Evolutionary conservation across 1,140 invertebrate species (phyloP).

Genomic region (Mya arenaria): DNA sequence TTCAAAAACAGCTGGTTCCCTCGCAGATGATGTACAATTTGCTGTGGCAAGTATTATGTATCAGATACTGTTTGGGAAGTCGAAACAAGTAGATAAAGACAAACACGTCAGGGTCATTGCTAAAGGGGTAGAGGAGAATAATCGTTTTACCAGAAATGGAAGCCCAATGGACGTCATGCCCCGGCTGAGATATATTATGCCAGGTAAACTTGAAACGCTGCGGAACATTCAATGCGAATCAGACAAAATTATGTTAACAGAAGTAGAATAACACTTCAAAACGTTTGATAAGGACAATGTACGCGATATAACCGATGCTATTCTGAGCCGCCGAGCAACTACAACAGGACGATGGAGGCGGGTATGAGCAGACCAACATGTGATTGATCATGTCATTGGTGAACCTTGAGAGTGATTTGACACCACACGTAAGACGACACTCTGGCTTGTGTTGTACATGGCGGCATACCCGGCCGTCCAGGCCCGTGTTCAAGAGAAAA

Average conservation of each 20-base stretch:
- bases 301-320: too few relatives aligned
- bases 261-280: background rate
- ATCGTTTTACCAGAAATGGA: slow-evolving; percentile 37
- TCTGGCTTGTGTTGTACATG: too few relatives aligned
- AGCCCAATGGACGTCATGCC: slow-evolving; percentile 57
- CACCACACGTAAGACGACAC: too few relatives aligned
- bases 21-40: background rate
- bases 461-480: too few relatives aligned
- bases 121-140: background rate
- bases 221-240: background rate
- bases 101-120: background rate
- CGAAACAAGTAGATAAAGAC: background rate
- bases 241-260: background rate
- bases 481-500: too few relatives aligned
- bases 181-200: slow-evolving; percentile 51
- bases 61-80: background rate
- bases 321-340: too few relatives aligned
- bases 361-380: too few relatives aligned
- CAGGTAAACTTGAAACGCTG: slow-evolving; percentile 22
- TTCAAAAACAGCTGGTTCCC: background rate
- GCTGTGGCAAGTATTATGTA: background rate
- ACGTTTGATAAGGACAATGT: too few relatives aligned
- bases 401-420: too few relatives aligned
- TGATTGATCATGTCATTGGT: too few relatives aligned
- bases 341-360: too few relatives aligned